A percentile compares a stretch with the other conserved stretches of the same genome.
Evolutionary conservation across 1,140 invertebrate species (phyloP).

Genomic region (Anastrepha ludens): DNA sequence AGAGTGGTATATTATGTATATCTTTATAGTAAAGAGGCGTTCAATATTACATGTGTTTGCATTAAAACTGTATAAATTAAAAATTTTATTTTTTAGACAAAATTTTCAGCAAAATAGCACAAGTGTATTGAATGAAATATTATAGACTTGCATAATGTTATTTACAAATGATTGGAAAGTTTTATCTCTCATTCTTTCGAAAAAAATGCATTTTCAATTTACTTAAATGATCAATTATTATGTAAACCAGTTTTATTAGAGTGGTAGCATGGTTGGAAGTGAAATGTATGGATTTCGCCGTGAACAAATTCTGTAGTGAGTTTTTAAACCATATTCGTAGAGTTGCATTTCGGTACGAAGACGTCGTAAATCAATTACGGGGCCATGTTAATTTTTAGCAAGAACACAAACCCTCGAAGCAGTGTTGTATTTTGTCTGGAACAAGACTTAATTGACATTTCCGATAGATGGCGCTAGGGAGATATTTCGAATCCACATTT

Average conservation of each 20-base stretch:
- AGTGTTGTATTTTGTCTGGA: background rate
- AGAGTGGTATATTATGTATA: no score
- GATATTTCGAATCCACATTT: background rate
- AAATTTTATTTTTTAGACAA: no score
- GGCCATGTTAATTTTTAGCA: background rate
- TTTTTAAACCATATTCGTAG: background rate
- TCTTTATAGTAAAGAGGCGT: no score
- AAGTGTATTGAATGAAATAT: no score
- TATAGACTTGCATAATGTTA: background rate
- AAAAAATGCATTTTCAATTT: background rate
- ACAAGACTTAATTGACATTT: background rate
- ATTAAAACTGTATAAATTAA: no score
- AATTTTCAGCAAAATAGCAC: no score
- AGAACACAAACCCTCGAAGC: background rate
- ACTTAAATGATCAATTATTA: background rate
- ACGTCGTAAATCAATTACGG: background rate
- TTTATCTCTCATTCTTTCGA: background rate
- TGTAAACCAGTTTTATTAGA: background rate
- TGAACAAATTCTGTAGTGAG: background rate
- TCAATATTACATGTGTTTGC: no score
- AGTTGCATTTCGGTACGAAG: conserved; percentile 13
- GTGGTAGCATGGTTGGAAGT: background rate
- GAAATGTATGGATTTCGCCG: background rate
- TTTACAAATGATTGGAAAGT: background rate
- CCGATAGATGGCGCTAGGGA: background rate